phyloP scores from a whole-genome alignment of 2,888 invertebrate species.

The Ormia ochracea region DNA sequence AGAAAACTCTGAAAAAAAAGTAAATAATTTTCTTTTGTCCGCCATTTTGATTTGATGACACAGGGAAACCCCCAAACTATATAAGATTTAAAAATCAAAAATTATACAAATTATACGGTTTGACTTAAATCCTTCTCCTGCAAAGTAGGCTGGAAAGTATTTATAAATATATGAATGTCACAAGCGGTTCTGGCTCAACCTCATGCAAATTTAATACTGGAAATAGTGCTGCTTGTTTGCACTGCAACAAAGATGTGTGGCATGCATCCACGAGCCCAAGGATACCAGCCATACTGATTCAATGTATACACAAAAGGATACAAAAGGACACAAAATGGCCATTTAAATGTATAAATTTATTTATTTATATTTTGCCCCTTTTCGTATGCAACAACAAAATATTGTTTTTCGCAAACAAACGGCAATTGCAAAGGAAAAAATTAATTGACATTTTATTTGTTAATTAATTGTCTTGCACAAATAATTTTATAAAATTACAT shows the following conservation, averaged over 20 bases:
- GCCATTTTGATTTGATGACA: too few species aligned
- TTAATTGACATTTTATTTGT: slow-evolving; percentile 76
- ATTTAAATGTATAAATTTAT: slow-evolving; percentile 38
- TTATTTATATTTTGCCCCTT: slow-evolving; percentile 30
- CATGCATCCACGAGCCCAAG: not conserved
- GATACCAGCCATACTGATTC: not conserved
- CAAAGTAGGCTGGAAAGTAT: not conserved
- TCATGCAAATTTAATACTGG: slow-evolving; percentile 11
- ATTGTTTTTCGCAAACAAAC: slow-evolving; percentile 29
- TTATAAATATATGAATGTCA: slow-evolving; percentile 35
- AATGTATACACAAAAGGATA: not conserved
- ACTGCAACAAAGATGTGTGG: not conserved
- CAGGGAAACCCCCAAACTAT: too few species aligned
- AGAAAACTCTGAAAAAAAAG: too few species aligned
- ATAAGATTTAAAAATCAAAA: too few species aligned
- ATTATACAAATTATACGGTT: too few species aligned
- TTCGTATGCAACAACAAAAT: slow-evolving; percentile 36
- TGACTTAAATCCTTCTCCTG: too few species aligned
- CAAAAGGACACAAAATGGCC: slow-evolving; percentile 1
- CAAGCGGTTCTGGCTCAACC: not conserved
- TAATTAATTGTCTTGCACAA: slow-evolving; percentile 72
- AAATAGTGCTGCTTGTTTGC: too few species aligned
- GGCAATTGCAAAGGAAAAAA: slow-evolving; percentile 62
- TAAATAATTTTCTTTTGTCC: too few species aligned
- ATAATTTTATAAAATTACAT: slow-evolving; percentile 4